Base-by-base conservation (phyloP, 2,797 vertebrate species). In the Malacoctenus gilli region DNA sequence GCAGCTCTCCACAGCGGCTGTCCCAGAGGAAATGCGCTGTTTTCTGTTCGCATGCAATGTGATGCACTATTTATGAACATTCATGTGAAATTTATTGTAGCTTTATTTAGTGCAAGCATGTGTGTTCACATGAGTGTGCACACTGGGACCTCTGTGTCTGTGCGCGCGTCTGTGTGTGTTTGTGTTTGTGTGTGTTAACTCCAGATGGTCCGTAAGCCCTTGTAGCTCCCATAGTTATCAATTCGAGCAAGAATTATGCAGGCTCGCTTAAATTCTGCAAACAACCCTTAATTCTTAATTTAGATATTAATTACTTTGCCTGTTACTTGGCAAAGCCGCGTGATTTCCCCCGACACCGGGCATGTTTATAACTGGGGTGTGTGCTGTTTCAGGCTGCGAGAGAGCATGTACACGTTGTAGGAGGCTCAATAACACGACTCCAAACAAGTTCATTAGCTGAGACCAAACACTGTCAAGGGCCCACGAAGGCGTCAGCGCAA, bases 231-330 rank as follows among this genome's bases (percentile, higher is more conserved):
- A 20, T 47, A 32, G 47, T 81, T 60, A 60, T 75, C 44, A 44
- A 67, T 34, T 42, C 52, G 62, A 74, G 55, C 52, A 59, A 65
- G 55, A 73, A 72, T 78, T 67, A 68, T 73, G 58, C 59, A 75
- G 66, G 57, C 21, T 0, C 32, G 5, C 77, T 72, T 62, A 63
- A 78, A 82, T 75, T 79, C 63, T 63, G 80, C 75, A 82, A 84
- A 86, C 82, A 81, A 72, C 49, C 71, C 67, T 75, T 81, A 83
- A 83, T 79, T 81, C 80, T 78, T 85, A 67, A 84, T 89, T 87
- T 85, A 77, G 81, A 85, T 86, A 84, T 87, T 86, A 87, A 89
- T 89, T 84, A 85, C 63, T 65, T 77, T 80, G 44, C 67, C 60
- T 71, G 73, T 82, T 75, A 76, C 72, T 81, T 73, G 65, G 81